Conservation (phyloP, 2,888 invertebrate species). For the Plutella xylostella region DNA sequence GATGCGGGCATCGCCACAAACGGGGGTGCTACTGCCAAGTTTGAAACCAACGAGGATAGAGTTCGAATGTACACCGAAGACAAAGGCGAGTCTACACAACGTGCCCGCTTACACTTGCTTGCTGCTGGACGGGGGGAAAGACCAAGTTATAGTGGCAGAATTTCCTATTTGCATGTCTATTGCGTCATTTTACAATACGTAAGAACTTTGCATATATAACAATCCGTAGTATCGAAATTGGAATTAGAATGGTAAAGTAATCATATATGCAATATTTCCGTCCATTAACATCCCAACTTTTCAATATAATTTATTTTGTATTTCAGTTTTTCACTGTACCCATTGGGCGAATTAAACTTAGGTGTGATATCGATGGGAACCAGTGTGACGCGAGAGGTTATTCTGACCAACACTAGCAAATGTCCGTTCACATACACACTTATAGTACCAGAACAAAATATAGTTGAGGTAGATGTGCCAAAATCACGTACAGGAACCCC, state of each 20-base stretch:
- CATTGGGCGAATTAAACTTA: slow-evolving; percentile 69
- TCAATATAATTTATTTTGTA: slow-evolving; percentile 2
- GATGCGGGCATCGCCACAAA: slow-evolving; percentile 41
- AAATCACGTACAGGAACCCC: slow-evolving; percentile 22
- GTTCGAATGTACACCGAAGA: slow-evolving; percentile 51
- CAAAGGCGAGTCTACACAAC: slow-evolving; percentile 48
- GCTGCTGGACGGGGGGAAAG: slow-evolving; percentile 50
- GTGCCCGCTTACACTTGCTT: slow-evolving; percentile 53
- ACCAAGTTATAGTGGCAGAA: slow-evolving; percentile 57
- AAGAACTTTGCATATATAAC: no score
- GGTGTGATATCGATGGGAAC: slow-evolving; percentile 67
- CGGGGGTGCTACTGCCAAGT: slow-evolving; percentile 40
- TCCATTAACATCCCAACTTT: no score
- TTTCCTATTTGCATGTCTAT: slow-evolving; percentile 55
- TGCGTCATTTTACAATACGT: slow-evolving; percentile 63
- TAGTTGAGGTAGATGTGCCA: slow-evolving; percentile 46
- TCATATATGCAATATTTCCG: no score
- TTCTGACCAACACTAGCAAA: slow-evolving; percentile 71
- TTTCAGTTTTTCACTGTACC: slow-evolving; percentile 69
- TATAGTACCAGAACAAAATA: no score
- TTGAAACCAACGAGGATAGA: slow-evolving; percentile 37
- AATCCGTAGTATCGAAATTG: no score
- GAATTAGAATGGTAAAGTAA: no score
- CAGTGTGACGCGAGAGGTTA: slow-evolving; percentile 61
- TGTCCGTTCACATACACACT: slow-evolving; percentile 68